A percentile compares a stretch with the other conserved stretches of the same genome.
Evolutionary conservation across 2,888 invertebrate genomes (phyloP).

Genomic region (Slavum lentiscoides): DNA sequence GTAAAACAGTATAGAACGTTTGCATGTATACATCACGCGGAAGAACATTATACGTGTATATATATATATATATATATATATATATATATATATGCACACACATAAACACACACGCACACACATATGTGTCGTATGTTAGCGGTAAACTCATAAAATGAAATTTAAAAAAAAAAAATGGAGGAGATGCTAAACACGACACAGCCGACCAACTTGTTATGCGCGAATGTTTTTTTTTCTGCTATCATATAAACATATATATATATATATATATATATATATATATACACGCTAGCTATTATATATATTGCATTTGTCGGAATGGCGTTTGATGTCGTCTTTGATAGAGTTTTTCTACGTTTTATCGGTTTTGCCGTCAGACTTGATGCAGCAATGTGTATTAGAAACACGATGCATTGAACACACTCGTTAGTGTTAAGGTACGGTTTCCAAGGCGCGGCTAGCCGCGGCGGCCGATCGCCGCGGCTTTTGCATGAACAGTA

Average conservation of each 20-base stretch:
- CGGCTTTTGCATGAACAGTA: too few relatives aligned
- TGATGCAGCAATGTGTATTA: neutral
- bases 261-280: neutral
- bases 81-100: too few relatives aligned
- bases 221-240: slow-evolving; percentile 29
- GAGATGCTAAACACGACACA: slow-evolving; percentile 33
- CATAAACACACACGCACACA: too few relatives aligned
- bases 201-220: slow-evolving; percentile 23
- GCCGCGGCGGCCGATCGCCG: too few relatives aligned
- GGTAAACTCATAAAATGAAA: neutral
- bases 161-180: neutral
- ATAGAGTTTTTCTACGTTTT: slow-evolving; percentile 3
- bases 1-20: slow-evolving; percentile 28
- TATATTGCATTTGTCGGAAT: slow-evolving; percentile 32
- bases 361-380: neutral
- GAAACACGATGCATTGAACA: neutral
- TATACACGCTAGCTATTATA: neutral
- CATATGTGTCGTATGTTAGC: neutral
- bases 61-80: neutral
- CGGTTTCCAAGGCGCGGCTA: too few relatives aligned
- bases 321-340: slow-evolving; percentile 30
- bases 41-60: neutral
- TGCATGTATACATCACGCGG: neutral
- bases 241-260: too few relatives aligned
- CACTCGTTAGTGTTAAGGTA: too few relatives aligned